Percentiles rank a stretch among this genome's conserved stretches.
These are phyloP conservation scores for Oreochromis grahami DNA, from an alignment of 2,797 vertebrate species.

Conservation along the genomic window DNA sequence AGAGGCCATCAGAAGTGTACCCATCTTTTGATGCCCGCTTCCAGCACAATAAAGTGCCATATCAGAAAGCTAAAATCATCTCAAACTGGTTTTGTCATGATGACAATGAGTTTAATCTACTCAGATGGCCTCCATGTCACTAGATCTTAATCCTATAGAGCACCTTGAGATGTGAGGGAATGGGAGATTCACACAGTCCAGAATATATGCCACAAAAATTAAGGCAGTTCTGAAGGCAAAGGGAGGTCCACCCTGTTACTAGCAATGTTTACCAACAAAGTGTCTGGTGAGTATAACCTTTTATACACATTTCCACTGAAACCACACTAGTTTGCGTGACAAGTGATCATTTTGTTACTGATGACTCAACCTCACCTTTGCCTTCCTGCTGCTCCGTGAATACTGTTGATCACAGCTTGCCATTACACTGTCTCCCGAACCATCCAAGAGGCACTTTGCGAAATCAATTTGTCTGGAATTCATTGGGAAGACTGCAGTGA, in stretches of 20 bases:
- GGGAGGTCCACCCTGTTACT: not conserved
- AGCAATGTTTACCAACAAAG: not conserved
- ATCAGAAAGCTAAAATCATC: not conserved
- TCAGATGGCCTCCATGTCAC: not conserved
- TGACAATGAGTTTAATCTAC: not conserved
- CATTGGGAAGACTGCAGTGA: not conserved
- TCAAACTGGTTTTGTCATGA: not conserved
- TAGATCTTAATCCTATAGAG: not conserved
- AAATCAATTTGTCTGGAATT: not conserved
- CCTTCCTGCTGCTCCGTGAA: not conserved
- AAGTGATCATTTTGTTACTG: not conserved
- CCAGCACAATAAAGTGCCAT: fast-evolving
- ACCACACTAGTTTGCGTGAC: not conserved
- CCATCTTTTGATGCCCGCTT: not conserved
- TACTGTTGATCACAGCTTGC: not conserved
- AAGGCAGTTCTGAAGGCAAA: fast-evolving
- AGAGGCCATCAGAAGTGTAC: not conserved
- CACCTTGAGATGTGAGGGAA: not conserved
- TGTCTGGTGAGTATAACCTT: not conserved
- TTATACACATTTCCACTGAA: not conserved
- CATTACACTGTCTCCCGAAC: not conserved
- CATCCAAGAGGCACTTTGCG: not conserved
- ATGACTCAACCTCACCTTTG: not conserved
- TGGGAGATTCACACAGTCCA: not conserved
- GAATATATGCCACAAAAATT: not conserved